Base-by-base conservation (phyloP, 2,797 vertebrate species). In the Cheirogaleus major region DNA sequence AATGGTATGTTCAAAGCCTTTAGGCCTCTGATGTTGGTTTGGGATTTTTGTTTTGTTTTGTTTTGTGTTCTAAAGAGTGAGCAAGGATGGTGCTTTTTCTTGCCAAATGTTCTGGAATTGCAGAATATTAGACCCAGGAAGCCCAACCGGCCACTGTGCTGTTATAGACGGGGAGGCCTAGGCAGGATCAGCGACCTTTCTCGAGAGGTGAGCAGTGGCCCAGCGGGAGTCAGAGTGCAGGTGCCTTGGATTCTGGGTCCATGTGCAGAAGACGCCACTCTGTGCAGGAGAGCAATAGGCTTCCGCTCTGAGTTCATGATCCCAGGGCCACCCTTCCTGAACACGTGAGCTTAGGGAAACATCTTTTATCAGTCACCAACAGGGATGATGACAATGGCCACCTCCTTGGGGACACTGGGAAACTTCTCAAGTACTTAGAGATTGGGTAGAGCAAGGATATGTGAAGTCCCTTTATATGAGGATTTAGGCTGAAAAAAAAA, bases 1-100 rank as follows among this genome's bases (percentile, higher is more conserved):
- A 61, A 95, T 70, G 84, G 57, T 93, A 87, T 85, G 95, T 92
- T 97, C 95, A 97, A 97, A 97, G 96, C 57, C 79, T 70, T 59
- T 13, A 27, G 82, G 93, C 65, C 91, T 96, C 95, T 96, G 87
- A 95, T 83, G 96, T 93, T 80, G 78, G 86, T 81, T 78, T 12
- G 92, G 65, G 90, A 43, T 38, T 45, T 76, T 48, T 84, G 45
- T 78, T 55, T 90, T 96, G 90, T 88, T 93, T 75, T 89, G 92
- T 65, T 82, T 92, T 76, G 72, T 35, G 32, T 73, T 69, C 78
- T 63, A 70, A 38, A 25, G 50, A 32, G 23, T 32, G 45, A 70
- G 41, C 0, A 27, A 91, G 38, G 70, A 65, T 12, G 61, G 59
- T 9, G 35, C n/a, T 52, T 27, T 84, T 90, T 45, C 82, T 63